Evolutionary conservation across 2,113 vertebrate genomes (phyloP).

Genomic region (Pristiophorus japonicus): DNA sequence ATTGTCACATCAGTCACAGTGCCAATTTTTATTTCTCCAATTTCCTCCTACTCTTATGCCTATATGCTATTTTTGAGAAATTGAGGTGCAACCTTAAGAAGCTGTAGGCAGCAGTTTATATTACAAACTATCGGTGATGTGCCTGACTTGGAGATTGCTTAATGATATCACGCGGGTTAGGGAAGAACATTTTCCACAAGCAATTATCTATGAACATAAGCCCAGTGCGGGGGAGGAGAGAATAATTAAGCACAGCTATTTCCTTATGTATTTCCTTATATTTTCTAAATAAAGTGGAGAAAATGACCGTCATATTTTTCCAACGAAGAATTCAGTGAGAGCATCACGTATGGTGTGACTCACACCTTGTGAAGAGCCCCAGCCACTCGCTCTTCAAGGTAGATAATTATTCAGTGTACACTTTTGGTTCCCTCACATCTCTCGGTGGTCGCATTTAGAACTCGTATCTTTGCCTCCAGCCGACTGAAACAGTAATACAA

Average conservation of each 20-base stretch:
- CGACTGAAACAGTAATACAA: background rate
- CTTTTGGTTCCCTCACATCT: background rate
- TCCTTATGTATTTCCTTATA: background rate
- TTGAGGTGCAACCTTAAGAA: background rate
- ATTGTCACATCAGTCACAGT: no score
- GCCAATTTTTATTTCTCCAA: background rate
- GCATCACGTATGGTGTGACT: background rate
- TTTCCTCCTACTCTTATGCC: background rate
- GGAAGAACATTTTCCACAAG: background rate
- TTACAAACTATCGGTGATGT: background rate
- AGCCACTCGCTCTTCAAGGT: background rate
- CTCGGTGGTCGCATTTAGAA: background rate
- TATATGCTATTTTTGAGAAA: background rate
- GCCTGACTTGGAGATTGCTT: background rate
- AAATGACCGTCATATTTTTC: background rate
- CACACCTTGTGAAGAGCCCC: background rate
- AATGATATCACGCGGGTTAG: background rate
- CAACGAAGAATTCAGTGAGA: background rate
- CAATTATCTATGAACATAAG: background rate
- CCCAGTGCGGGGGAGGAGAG: background rate
- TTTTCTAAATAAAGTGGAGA: background rate
- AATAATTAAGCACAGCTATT: background rate
- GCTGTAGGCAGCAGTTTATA: background rate
- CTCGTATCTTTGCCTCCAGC: background rate
- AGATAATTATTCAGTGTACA: conserved; percentile 5